phyloP scores from a whole-genome alignment of 2,888 invertebrate genomes.

The Tuberolachnus salignus region DNA sequence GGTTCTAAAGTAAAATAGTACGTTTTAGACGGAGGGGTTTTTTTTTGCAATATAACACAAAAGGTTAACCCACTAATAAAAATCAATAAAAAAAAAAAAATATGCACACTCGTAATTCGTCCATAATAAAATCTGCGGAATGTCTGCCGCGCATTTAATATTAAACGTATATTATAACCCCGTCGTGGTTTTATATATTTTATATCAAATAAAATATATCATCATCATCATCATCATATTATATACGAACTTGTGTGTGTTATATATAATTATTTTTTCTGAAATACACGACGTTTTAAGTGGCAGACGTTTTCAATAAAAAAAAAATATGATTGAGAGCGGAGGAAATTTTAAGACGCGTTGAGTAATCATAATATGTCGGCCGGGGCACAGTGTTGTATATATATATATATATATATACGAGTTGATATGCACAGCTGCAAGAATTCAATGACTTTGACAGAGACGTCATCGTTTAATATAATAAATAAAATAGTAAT shows the following conservation, averaged over 20 bases:
- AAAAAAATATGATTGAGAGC: constrained; percentile 49
- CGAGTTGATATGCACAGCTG: constrained; percentile 38
- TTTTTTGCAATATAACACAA: constrained; percentile 23
- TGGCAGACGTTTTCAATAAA: constrained; percentile 51
- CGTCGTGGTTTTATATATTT: too few relatives aligned
- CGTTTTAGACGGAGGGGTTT: not conserved
- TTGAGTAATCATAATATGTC: constrained; percentile 40
- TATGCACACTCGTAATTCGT: constrained; percentile 45
- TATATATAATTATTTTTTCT: constrained; percentile 29
- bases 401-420: too few relatives aligned
- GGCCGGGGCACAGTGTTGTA: constrained; percentile 21
- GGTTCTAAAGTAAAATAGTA: not conserved
- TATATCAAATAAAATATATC: too few relatives aligned
- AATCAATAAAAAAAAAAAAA: constrained; percentile 43
- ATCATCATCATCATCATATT: too few relatives aligned
- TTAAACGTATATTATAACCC: not conserved
- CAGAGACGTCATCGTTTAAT: constrained; percentile 19
- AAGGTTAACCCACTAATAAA: constrained; percentile 39
- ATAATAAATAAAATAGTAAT: too few relatives aligned
- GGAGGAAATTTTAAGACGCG: constrained; percentile 14
- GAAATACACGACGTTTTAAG: constrained; percentile 46
- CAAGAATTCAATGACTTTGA: constrained; percentile 38
- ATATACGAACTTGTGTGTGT: too few relatives aligned
- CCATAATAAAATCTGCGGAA: constrained; percentile 45
- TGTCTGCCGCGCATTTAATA: constrained; percentile 17